These are phyloP conservation scores for Torymus aiolomorphi DNA, from an alignment of 2,888 invertebrate species.

Conservation along the genomic window DNA sequence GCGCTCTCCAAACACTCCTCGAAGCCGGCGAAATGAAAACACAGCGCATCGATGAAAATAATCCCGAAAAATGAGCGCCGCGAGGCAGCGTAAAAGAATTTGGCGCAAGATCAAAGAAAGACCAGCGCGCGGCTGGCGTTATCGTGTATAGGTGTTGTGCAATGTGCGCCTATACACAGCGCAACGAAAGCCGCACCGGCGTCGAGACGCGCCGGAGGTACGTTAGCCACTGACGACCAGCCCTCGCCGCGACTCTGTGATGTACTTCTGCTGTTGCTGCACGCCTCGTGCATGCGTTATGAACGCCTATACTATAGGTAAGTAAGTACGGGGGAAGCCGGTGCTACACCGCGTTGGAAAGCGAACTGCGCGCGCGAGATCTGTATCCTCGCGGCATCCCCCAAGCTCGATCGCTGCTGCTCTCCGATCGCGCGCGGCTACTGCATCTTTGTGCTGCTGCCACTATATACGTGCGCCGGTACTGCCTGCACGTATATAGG, in stretches of 20 bases:
- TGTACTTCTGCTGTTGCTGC: neutral
- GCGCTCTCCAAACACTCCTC: too few species aligned
- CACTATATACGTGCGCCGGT: neutral
- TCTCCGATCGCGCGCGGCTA: constrained; percentile 20
- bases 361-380: constrained; percentile 15
- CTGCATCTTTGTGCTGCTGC: constrained; percentile 26
- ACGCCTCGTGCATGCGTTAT: neutral
- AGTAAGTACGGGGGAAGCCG: constrained; percentile 4
- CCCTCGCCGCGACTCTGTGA: constrained; percentile 42
- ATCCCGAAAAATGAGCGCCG: neutral
- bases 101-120: constrained; percentile 21
- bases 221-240: constrained; percentile 50
- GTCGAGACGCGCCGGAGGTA: constrained; percentile 50
- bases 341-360: constrained; percentile 22
- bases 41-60: constrained; percentile 18
- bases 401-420: neutral
- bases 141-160: neutral
- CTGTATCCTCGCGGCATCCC: constrained; percentile 2
- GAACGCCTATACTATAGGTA: too few species aligned
- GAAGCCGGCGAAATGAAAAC: neutral
- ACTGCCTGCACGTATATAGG: neutral
- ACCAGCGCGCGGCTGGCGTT: neutral
- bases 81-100: neutral
- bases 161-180: too few species aligned
- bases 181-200: neutral